phyloP scores from a whole-genome alignment of 2,888 invertebrate genomes.

The Drosophila niveifrons region DNA sequence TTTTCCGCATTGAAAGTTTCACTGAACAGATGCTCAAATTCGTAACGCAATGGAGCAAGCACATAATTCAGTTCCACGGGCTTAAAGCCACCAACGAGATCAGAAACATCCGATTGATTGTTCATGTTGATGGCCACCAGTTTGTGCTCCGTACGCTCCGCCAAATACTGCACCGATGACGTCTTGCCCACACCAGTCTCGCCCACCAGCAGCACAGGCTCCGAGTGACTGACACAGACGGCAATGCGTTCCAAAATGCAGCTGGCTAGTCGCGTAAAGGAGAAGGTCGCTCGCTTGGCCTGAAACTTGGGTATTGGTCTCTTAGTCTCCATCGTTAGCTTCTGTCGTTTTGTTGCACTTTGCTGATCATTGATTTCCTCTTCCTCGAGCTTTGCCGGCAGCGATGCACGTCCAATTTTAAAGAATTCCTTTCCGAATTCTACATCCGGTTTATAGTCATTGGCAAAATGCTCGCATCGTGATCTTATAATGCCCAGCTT shows the following conservation, averaged over 20 bases:
- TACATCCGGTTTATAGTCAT: constrained; percentile 92
- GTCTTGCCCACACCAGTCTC: constrained; percentile 99
- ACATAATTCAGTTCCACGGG: constrained; percentile 96
- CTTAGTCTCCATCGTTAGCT: constrained; percentile 61
- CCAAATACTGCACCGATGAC: constrained; percentile 96
- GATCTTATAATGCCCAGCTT: constrained; percentile 93
- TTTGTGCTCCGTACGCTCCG: constrained; percentile 92
- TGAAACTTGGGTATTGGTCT: constrained; percentile 41
- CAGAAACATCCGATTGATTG: constrained; percentile 98
- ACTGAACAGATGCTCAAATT: constrained; percentile 93
- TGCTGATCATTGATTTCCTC: constrained; percentile 29
- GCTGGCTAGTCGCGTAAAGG: constrained; percentile 92
- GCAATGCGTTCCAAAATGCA: constrained; percentile 95
- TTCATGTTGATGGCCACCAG: constrained; percentile 99
- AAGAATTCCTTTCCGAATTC: constrained; percentile 87
- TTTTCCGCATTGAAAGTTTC: constrained; percentile 91
- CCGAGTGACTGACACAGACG: constrained; percentile 92
- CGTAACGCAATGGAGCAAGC: constrained; percentile 91
- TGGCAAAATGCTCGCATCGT: constrained; percentile 92
- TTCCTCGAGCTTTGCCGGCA: constrained; percentile 83
- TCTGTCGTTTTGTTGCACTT: constrained; percentile 75
- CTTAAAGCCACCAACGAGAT: constrained; percentile 98
- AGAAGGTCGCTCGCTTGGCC: constrained; percentile 88
- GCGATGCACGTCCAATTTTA: constrained; percentile 90
- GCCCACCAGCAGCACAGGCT: constrained; percentile 97